Evolutionary conservation across 2,888 invertebrate species (phyloP), one percentile per base, ranked within the genome.

Genomic region (Calameuta pallipes): DNA sequence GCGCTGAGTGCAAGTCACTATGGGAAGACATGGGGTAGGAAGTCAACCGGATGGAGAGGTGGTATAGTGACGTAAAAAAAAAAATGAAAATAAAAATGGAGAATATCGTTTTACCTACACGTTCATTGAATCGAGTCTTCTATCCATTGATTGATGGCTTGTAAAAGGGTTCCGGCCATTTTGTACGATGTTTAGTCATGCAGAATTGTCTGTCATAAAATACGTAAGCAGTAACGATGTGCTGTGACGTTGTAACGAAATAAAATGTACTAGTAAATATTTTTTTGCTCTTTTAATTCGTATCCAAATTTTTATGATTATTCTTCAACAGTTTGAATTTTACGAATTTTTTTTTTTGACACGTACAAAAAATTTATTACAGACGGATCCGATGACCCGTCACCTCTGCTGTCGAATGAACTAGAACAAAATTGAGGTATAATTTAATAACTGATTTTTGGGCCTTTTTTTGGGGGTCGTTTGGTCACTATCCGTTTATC

Each of bases 141-240:
- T 80, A 76, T 76, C 80, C 82, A 87, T 89, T 90, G 90, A 90
- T 90, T 86, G 90, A 90, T 90, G 87, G 89, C 85, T 86, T 85
- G 85, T 90, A 90, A 90, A 90, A 84, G 89, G 89, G 88, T 89
- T 86, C 84, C 82, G 75, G 78, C 77, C 79, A 85, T 85, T 86
- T 86, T 83, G 79, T 82, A 76, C 82, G 82, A 80, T 87, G 87
- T 87, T 87, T 88, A 86, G 87, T 88, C 89, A 89, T 87, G 89
- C 87, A 89, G 85, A 89, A 87, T 87, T 82, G 83, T 82, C 23
- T 30, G 73, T 76, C 71, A 73, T 76, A 71, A 76, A 76, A 76
- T 33, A 15, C 69, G 73, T 33, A 76, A 41, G 70, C 56, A 56
- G 30, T 56, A 56, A 56, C 56, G 9, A 56, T 37, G 73, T 73